Evolutionary conservation across 2,797 vertebrate species (phyloP), one percentile per base, ranked within the genome.

Genomic region (Fundulus diaphanus): DNA sequence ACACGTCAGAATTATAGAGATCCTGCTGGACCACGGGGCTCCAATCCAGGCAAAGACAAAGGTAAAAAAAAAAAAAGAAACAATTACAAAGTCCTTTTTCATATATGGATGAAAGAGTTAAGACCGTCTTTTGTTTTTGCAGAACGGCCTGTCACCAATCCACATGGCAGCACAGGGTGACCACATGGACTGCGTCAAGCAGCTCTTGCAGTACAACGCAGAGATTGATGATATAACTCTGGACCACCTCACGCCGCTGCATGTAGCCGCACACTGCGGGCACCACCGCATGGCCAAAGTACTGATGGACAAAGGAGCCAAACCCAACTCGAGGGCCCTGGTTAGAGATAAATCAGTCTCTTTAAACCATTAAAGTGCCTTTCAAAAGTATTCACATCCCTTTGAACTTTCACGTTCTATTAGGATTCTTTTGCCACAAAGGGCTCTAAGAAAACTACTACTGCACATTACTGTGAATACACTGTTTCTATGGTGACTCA

Each of bases 1-100:
- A 51, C 98, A 99, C 0, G 96, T 98, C 68, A 94, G 97, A 67
- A 98, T 99, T 82, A 96, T 97, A 51, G 98, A 99, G 93, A 97
- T 99, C 93, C 93, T 99, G 74, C 92, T 99, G 87, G 98, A 99
- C 92, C 97, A 98, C 0, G 97, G 97, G 24, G 97, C 98, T 54
- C 97, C 98, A 68, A 98, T 99, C 81, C 97, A 99, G 92, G 98
- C 98, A 82, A 99, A 99, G 92, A 99, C 98, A 84, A 99, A 99
- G 97, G 98, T 99, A 87, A 81, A 70, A n/a, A 42, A 5, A 20
- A n/a, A n/a, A n/a, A n/a, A n/a, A n/a, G n/a, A 78, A 76, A 78
- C 1, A 76, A 59, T 29, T n/a, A 37, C 20, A 20, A 1, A 44
- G 33, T 66, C 7, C 16, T 61, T 72, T 82, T 59, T 63, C 22